Evolutionary conservation across 1,140 invertebrate species (phyloP).

Genomic region (Subanguina moxae): DNA sequence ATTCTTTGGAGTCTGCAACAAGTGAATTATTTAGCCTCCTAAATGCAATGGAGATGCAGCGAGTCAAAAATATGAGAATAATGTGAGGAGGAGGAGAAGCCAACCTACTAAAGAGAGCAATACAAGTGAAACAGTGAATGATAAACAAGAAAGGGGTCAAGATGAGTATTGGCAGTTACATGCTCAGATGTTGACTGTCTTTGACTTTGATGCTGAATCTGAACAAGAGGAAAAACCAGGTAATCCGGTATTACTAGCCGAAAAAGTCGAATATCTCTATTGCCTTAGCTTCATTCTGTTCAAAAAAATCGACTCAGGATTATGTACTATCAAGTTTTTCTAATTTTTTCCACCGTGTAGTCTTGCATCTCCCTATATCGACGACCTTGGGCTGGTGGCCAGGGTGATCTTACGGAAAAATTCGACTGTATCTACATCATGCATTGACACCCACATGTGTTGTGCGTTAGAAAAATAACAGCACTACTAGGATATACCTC

Average conservation of each 20-base stretch:
- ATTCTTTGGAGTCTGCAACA: neutral
- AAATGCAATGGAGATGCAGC: conserved; percentile 11
- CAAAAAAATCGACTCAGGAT: too few relatives aligned
- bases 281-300: too few relatives aligned
- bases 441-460: too few relatives aligned
- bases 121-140: neutral
- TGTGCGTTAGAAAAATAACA: too few relatives aligned
- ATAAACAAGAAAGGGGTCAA: neutral
- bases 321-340: too few relatives aligned
- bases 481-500: too few relatives aligned
- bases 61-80: neutral
- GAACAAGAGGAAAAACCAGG: neutral
- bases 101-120: conserved; percentile 1
- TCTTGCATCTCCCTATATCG: too few relatives aligned
- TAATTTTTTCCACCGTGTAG: too few relatives aligned
- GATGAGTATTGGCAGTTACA: conserved; percentile 23
- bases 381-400: too few relatives aligned
- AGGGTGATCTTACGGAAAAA: too few relatives aligned
- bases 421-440: too few relatives aligned
- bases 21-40: conserved; percentile 12
- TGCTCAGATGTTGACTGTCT: conserved; percentile 25
- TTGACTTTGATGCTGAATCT: conserved; percentile 4
- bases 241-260: neutral
- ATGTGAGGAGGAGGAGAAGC: neutral
- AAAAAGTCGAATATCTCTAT: too few relatives aligned